Conservation (phyloP, 1,140 invertebrate species). For the Drosophila ficusphila region DNA sequence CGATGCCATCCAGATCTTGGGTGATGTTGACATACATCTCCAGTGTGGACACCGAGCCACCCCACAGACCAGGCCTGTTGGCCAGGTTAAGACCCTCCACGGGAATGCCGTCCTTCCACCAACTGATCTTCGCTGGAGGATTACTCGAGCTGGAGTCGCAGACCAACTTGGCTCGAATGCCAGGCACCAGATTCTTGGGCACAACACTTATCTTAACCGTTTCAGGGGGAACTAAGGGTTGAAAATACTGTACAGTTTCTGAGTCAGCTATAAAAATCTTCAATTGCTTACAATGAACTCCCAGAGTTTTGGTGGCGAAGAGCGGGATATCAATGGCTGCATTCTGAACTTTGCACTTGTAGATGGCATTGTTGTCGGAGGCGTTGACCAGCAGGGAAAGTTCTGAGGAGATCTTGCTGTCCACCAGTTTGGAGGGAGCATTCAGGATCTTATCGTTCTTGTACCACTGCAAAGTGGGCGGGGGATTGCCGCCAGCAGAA, state of each 20-base stretch:
- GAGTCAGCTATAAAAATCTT: accelerated
- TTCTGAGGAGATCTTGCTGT: constrained; percentile 92
- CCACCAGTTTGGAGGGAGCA: constrained; percentile 88
- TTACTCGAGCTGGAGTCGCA: constrained; percentile 97
- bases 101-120: constrained; percentile 94
- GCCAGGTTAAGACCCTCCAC: constrained; percentile 90
- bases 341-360: constrained; percentile 96
- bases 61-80: constrained; percentile 89
- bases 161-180: constrained; percentile 90
- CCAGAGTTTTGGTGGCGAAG: constrained; percentile 91
- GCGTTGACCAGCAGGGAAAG: constrained; percentile 92
- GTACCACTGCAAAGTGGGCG: constrained; percentile 94
- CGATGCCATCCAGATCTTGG: constrained; percentile 92
- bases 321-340: constrained; percentile 94
- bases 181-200: constrained; percentile 91
- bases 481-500: constrained; percentile 96
- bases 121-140: constrained; percentile 94
- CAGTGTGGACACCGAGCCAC: constrained; percentile 92
- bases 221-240: constrained; percentile 92
- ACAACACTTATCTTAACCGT: constrained; percentile 92
- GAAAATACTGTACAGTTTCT: background rate
- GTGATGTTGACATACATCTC: constrained; percentile 93
- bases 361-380: constrained; percentile 95
- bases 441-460: constrained; percentile 93
- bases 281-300: constrained; percentile 94